These are phyloP conservation scores for Austrolebias charrua DNA, from an alignment of 2,797 vertebrate genomes.

Conservation along the genomic window DNA sequence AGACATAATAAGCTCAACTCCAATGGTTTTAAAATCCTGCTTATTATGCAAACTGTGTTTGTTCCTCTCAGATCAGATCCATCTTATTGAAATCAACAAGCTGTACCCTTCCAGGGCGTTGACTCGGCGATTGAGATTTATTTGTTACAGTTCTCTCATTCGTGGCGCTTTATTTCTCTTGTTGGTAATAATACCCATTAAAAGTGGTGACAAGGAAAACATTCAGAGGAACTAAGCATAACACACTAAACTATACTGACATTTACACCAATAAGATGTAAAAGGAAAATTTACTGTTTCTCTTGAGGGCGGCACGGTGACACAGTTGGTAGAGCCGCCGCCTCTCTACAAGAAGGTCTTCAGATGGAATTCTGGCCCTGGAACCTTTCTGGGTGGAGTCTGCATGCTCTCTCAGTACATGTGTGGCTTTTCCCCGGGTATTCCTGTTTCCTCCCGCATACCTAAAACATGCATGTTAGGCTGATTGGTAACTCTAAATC, in stretches of 20 bases:
- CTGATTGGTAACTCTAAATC: too few relatives aligned
- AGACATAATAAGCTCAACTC: slow-evolving; percentile 64
- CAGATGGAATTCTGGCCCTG: too few relatives aligned
- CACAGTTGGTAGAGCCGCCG: too few relatives aligned
- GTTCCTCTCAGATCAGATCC: slow-evolving; percentile 46
- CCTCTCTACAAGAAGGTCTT: too few relatives aligned
- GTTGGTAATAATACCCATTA: slow-evolving; percentile 22
- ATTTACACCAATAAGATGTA: slow-evolving; percentile 2
- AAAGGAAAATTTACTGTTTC: neutral
- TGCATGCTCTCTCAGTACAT: too few relatives aligned
- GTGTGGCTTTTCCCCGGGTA: too few relatives aligned
- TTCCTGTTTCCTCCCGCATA: too few relatives aligned
- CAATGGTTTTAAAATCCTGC: slow-evolving; percentile 57
- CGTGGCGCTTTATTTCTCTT: slow-evolving; percentile 32
- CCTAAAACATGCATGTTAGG: too few relatives aligned
- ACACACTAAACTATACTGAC: slow-evolving; percentile 4
- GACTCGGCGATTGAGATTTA: slow-evolving; percentile 41
- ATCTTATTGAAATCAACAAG: slow-evolving; percentile 37
- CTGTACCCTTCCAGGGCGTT: slow-evolving; percentile 24
- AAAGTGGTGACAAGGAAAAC: slow-evolving; percentile 25
- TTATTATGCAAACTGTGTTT: slow-evolving; percentile 69
- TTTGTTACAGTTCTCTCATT: slow-evolving; percentile 44
- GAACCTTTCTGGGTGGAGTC: too few relatives aligned
- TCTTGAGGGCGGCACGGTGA: too few relatives aligned
- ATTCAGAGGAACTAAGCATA: slow-evolving; percentile 9